A percentile compares a stretch with the other conserved stretches of the same genome.
Conservation (phyloP, 2,113 vertebrate genomes). For the Campylomormyrus tamandua region DNA sequence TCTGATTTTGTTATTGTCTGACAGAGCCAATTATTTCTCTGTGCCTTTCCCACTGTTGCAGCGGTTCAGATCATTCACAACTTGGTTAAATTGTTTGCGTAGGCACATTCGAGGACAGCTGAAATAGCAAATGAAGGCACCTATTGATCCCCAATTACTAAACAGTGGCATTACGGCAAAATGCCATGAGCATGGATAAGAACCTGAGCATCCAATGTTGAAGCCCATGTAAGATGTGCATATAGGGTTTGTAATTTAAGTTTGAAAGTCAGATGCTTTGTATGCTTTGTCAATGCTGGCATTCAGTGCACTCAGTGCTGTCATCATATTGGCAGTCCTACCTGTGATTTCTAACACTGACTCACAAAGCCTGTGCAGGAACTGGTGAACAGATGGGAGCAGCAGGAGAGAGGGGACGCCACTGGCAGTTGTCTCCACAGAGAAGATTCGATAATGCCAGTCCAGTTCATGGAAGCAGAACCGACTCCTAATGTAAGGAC, state of each 20-base stretch:
- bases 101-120: neutral
- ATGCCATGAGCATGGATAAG: neutral
- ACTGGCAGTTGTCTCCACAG: neutral
- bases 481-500: neutral
- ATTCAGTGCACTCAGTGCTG: neutral
- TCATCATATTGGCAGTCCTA: neutral
- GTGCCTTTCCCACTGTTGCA: neutral
- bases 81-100: neutral
- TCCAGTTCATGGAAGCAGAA: neutral
- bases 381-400: slow-evolving; percentile 10
- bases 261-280: too few species aligned
- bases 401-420: slow-evolving; percentile 4
- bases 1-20: neutral
- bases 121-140: neutral
- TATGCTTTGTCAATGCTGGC: neutral
- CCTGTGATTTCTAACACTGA: slow-evolving; percentile 19
- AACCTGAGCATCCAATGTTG: neutral
- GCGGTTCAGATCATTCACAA: neutral
- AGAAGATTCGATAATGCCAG: neutral
- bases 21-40: neutral
- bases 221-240: neutral
- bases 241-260: neutral
- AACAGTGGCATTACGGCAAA: neutral
- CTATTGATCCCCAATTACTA: neutral
- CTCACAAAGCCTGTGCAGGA: slow-evolving; percentile 12